Evolutionary conservation across 1,140 invertebrate species (phyloP), one percentile per base, ranked within the genome.

Genomic region (Tenebrio molitor): DNA sequence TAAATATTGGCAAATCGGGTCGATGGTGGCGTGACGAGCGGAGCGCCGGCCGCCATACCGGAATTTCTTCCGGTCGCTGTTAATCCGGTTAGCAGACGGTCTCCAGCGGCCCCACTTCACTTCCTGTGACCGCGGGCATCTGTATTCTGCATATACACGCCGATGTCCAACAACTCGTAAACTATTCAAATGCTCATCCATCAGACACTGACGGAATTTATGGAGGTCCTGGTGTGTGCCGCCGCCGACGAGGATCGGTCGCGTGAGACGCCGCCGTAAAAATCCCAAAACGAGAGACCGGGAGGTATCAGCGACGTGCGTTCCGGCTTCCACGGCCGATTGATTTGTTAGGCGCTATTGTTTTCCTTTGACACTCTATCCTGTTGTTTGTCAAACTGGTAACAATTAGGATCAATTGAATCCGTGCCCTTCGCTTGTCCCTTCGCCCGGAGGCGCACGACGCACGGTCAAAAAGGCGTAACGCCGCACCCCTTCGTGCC

Each of bases 151-250:
- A 70, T 71, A 70, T 58, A 53, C 21, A 62, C 63, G 41, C 70
- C 69, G 68, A 46, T 76, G 75, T 74, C 75, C 75, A 46, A 21
- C 50, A 73, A 66, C 75, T 77, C 75, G 73, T 77, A 77, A 77
- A 77, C 73, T 77, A 77, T 77, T 74, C 71, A 77, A 75, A 74
- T 70, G 73, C 71, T 69, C 75, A 77, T 77, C 75, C 75, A 69
- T 77, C 75, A 77, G 67, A 62, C 42, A 66, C 50, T 58, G 50
- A 58, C 50, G 29, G 50, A 58, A 58, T 58, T 58, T 58, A 58
- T 58, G 50, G 50, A 58, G 19, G 23, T 58, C 50, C 21, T 58
- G 23, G 23, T 23, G 50, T 14, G 12, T 25, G 15, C n/a, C n/a
- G 25, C n/a, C n/a, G n/a, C 10, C 3, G 23, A 29, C 14, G 50